Conservation (phyloP, 1,140 invertebrate genomes). For the Planococcus citri region DNA sequence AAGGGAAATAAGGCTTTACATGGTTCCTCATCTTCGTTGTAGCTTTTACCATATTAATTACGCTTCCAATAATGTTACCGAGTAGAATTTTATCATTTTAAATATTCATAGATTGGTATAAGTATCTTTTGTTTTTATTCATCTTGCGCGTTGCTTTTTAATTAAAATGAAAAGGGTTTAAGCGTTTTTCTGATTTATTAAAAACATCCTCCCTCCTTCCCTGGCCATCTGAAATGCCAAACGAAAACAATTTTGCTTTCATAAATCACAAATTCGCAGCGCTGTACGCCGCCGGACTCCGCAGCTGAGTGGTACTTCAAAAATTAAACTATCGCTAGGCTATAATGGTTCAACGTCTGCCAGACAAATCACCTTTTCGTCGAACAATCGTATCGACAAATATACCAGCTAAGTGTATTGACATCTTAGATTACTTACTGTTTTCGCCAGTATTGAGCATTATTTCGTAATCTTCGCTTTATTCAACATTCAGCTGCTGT, state of each 20-base stretch:
- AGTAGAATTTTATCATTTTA: not conserved
- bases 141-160: not conserved
- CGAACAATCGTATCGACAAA: too few species aligned
- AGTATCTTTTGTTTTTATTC: not conserved
- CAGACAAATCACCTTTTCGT: too few species aligned
- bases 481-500: not conserved
- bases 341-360: too few species aligned
- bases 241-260: slow-evolving; percentile 3
- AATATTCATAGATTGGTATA: not conserved
- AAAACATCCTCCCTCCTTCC: not conserved
- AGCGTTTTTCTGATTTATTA: slow-evolving; percentile 4
- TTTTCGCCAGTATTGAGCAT: slow-evolving; percentile 6
- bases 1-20: too few species aligned
- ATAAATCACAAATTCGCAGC: not conserved
- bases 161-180: not conserved
- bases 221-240: not conserved
- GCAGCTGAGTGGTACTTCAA: not conserved
- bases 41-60: not conserved
- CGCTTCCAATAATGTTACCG: not conserved
- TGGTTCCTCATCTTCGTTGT: too few species aligned
- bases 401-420: too few species aligned
- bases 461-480: not conserved
- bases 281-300: too few species aligned
- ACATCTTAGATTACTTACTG: not conserved
- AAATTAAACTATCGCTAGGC: not conserved